phyloP scores from a whole-genome alignment of 1,140 invertebrate genomes.

The Kradibia gibbosae region DNA sequence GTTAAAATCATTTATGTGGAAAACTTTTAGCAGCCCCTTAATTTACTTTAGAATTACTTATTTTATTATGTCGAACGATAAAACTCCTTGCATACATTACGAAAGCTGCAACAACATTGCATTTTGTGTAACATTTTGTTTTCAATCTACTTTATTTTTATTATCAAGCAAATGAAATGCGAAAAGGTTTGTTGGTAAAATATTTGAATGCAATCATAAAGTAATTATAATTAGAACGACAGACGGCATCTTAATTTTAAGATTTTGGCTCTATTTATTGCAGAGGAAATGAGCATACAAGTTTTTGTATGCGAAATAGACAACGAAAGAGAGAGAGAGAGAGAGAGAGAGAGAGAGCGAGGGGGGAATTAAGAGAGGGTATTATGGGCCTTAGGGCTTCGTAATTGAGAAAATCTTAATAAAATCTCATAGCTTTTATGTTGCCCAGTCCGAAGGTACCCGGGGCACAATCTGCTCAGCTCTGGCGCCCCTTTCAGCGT shows the following conservation, averaged over 20 bases:
- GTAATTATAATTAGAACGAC: neutral
- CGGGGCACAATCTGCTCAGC: neutral
- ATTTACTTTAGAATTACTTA: neutral
- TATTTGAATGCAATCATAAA: neutral
- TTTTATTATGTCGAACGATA: neutral
- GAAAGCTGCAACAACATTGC: no score
- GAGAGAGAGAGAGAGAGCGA: neutral
- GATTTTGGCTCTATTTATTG: neutral
- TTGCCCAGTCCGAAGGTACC: neutral
- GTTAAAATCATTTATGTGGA: no score
- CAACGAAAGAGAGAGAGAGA: neutral
- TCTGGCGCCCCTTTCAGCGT: conserved; percentile 16
- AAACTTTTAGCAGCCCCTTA: neutral
- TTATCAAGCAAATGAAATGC: neutral
- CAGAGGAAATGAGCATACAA: neutral
- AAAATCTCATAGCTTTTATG: conserved; percentile 40
- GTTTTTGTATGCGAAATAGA: no score
- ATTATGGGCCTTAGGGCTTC: neutral
- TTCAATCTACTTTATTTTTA: neutral
- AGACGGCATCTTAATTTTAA: neutral
- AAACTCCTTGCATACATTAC: no score
- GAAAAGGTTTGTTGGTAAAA: neutral
- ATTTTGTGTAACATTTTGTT: neutral
- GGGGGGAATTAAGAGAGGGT: no score
- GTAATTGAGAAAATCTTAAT: conserved; percentile 42